Base-by-base conservation (phyloP, 2,888 invertebrate genomes). In the Aethes cnicana region DNA sequence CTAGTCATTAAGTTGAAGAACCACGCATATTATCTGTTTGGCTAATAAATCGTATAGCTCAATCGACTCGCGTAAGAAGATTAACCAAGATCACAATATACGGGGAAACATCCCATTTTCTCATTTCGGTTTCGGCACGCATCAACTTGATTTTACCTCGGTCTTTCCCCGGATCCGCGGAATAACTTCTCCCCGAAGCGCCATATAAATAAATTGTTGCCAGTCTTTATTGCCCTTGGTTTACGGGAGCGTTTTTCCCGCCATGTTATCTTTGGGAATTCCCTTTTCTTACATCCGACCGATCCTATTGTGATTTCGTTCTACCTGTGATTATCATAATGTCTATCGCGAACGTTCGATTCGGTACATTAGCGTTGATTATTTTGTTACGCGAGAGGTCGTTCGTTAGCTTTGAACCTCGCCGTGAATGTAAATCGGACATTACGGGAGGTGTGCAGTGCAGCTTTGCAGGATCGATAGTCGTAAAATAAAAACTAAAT, bases 121-220 rank as follows among this genome's bases (percentile, higher is more conserved):
- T 74, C 77, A 73, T 77, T 74, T 64, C 63, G 62, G 69, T 73
- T 74, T 70, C 69, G 70, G 72, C 72, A 78, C 80, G 77, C 77
- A 84, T 84, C 85, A 84, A 85, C 79, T 85, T 81, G 84, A 87
- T 87, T 86, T 77, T 72, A 78, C 79, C 84, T 81, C 78, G 79
- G 75, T 77, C 77, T 65, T 74, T 69, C 70, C 68, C 71, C 70
- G 69, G 78, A 72, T 81, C 78, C 70, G 74, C 66, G 80, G 83
- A 52, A 73, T 84, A 87, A 88, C 78, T 84, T 83, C 82, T 85
- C 88, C 88, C 88, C 67, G 68, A 84, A 81, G 87, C 81, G 79
- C 85, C 87, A 87, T 89, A 89, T 86, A 89, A 88, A 89, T 88
- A 89, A 88, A 89, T 89, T 89, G 88, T 88, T 80, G 85, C 74